Base-by-base conservation (phyloP, 2,113 vertebrate species). In the Periophthalmodon schlosseri region DNA sequence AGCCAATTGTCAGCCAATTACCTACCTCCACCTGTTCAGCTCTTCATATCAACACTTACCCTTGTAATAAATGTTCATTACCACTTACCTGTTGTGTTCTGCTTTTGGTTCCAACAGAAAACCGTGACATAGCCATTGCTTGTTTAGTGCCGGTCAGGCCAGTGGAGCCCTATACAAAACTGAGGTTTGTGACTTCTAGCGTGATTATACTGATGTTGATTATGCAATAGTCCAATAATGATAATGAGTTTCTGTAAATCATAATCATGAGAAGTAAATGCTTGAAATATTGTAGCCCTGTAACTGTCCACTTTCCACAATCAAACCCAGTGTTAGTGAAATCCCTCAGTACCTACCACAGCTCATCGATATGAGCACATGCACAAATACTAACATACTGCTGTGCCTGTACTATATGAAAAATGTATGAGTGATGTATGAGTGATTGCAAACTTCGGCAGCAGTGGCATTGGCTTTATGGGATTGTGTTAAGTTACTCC, bases 401-500 rank as follows among this genome's bases (percentile, higher is more conserved):
- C 24, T 15, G 23, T 14, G 13, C 14, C 24, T 60, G 23, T 15
- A 24, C 5, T 28, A 15, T 14, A 14, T 18, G 28, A 20, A 33
- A 34, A 12, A 36, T 60, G 23, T 24, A 60, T 60, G 23, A 39
- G 18, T 39, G n/a, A n/a, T n/a, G n/a, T n/a, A n/a, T n/a, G 61
- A 65, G 7, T 65, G 63, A 65, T 65, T 65, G 20, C 63, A 39
- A 39, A 33, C 9, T 65, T 65, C 4, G 16, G 7, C 18, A 65
- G 34, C 63, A 11, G 18, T 18, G 18, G 33, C 63, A 65, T 65
- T 13, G 39, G 34, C 9, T 65, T 68, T 46, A 61, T 15, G 21
- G 52, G 20, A 74, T 57, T 54, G 44, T 63, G 24, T 18, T 18
- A 18, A 34, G 60, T 68, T 50, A 34, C 24, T 57, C 66, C 56